These are phyloP conservation scores for Drosophila putrida DNA, from an alignment of 2,888 invertebrate species.

Conservation along the genomic window DNA sequence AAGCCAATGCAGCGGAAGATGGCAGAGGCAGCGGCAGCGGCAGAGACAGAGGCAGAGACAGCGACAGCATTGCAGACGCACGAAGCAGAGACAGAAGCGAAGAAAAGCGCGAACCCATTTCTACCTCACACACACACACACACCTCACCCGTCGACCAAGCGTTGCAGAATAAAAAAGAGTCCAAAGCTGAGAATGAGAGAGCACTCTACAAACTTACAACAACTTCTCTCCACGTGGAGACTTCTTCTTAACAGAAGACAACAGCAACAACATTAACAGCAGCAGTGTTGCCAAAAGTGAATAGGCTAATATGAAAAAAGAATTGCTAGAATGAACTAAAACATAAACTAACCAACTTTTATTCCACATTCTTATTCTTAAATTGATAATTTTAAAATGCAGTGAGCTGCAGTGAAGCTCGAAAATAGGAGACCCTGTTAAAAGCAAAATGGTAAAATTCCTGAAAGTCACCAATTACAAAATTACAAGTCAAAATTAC, in stretches of 20 bases:
- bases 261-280: constrained; percentile 51
- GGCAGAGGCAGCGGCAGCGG: constrained; percentile 29
- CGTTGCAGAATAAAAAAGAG: constrained; percentile 60
- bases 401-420: too few relatives aligned
- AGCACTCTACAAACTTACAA: constrained; percentile 64
- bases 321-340: too few relatives aligned
- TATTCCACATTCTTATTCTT: too few relatives aligned
- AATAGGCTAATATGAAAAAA: background rate
- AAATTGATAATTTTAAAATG: too few relatives aligned
- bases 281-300: constrained; percentile 10
- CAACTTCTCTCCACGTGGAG: constrained; percentile 31
- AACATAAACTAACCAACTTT: too few relatives aligned
- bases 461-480: too few relatives aligned
- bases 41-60: constrained; percentile 17
- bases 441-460: too few relatives aligned
- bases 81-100: constrained; percentile 52
- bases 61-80: constrained; percentile 56
- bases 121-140: constrained; percentile 51
- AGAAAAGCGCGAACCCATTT: constrained; percentile 76
- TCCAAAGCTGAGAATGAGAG: constrained; percentile 46
- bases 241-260: constrained; percentile 46
- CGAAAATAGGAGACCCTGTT: too few relatives aligned
- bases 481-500: too few relatives aligned
- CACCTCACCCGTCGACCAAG: constrained; percentile 27
- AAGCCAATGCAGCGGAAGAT: constrained; percentile 37